phyloP scores from a whole-genome alignment of 2,113 vertebrate genomes.

The Pelecanoides urinatrix region DNA sequence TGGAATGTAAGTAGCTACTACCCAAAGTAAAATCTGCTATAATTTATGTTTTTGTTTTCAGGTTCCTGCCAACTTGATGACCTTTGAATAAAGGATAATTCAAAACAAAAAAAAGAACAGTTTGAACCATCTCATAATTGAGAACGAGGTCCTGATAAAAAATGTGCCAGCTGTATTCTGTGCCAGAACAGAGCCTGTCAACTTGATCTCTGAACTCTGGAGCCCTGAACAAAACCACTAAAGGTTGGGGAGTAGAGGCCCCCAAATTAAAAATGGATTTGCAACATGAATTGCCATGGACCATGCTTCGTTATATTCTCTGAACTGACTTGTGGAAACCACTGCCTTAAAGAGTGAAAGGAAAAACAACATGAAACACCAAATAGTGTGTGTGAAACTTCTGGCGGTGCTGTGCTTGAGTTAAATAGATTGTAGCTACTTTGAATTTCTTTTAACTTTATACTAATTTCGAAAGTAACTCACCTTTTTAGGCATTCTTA shows the following conservation, averaged over 20 bases:
- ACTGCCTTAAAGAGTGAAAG: constrained; percentile 95
- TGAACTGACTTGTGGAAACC: constrained; percentile 85
- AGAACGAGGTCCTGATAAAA: constrained; percentile 37
- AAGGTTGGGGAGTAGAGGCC: constrained; percentile 50
- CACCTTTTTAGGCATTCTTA: constrained; percentile 71
- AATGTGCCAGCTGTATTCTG: constrained; percentile 74
- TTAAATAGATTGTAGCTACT: constrained; percentile 70
- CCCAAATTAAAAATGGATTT: constrained; percentile 53
- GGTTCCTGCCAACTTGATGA: constrained; percentile 99
- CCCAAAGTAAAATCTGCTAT: background rate
- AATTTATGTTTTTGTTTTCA: constrained; percentile 54
- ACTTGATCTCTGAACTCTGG: constrained; percentile 63
- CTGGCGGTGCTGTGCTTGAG: constrained; percentile 79
- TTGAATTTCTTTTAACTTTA: constrained; percentile 78
- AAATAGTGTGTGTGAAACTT: constrained; percentile 78
- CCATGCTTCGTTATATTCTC: constrained; percentile 68
- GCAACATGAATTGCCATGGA: constrained; percentile 75
- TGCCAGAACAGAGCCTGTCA: constrained; percentile 65
- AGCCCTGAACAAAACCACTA: constrained; percentile 74
- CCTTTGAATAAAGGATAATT: constrained; percentile 85
- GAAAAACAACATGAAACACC: constrained; percentile 77
- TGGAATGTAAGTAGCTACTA: background rate
- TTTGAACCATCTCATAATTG: constrained; percentile 24
- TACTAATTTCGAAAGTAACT: constrained; percentile 72
- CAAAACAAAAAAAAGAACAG: constrained; percentile 14